phyloP scores from a whole-genome alignment of 2,113 vertebrate species.

The Neodon shergylaensis region DNA sequence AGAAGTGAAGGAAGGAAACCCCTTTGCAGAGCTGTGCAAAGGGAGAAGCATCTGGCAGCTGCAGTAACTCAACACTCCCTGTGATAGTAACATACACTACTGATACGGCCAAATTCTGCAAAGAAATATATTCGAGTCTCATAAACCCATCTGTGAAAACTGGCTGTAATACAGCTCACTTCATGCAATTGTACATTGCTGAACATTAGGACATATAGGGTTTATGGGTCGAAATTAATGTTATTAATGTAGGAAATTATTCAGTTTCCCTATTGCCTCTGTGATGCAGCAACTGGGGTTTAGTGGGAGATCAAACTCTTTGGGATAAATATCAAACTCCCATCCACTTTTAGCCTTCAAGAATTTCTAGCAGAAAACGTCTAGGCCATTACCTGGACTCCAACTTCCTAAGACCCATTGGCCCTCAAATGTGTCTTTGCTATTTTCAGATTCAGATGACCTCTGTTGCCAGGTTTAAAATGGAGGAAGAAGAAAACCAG shows the following conservation, averaged over 20 bases:
- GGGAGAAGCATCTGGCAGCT: constrained; percentile 80
- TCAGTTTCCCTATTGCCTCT: neutral
- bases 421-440: constrained; percentile 15
- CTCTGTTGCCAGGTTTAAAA: constrained; percentile 51
- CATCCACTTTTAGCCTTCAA: neutral
- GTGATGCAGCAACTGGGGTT: neutral
- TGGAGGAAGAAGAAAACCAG: constrained; percentile 47
- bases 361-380: neutral
- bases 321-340: constrained; percentile 16
- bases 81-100: constrained; percentile 79
- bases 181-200: constrained; percentile 71
- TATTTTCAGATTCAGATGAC: constrained; percentile 39
- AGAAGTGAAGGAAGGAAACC: neutral
- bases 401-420: neutral
- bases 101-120: constrained; percentile 82
- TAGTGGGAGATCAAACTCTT: neutral
- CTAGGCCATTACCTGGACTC: neutral
- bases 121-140: constrained; percentile 81
- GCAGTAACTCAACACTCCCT: constrained; percentile 74
- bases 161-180: constrained; percentile 71
- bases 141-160: constrained; percentile 85
- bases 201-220: constrained; percentile 62
- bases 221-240: constrained; percentile 66
- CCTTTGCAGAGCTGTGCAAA: constrained; percentile 65
- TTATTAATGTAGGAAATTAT: constrained; percentile 64